These are phyloP conservation scores for Gavia stellata DNA, from an alignment of 2,113 vertebrate genomes.

Conservation along the genomic window DNA sequence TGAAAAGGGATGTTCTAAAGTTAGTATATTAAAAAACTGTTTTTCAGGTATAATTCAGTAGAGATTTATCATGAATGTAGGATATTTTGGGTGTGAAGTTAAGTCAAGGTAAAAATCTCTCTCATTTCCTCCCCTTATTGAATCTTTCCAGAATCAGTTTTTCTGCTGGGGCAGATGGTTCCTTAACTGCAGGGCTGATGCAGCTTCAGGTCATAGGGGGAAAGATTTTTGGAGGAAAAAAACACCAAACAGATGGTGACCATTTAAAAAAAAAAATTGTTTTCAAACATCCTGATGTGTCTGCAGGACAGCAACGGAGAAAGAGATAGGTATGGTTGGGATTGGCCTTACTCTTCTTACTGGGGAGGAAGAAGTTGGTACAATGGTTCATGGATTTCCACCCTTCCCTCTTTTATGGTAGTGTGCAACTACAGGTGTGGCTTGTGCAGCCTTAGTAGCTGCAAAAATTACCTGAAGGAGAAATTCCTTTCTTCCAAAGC, in stretches of 20 bases:
- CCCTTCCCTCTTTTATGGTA: not conserved
- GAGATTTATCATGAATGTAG: not conserved
- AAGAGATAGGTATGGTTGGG: not conserved
- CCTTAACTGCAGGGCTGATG: not conserved
- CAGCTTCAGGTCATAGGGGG: not conserved
- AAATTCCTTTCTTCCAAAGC: slow-evolving; percentile 28
- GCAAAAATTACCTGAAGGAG: slow-evolving; percentile 35
- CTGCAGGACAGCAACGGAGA: not conserved
- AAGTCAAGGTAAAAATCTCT: not conserved
- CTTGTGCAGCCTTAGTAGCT: not conserved
- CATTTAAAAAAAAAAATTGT: not conserved
- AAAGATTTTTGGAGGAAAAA: not conserved
- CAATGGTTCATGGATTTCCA: not conserved
- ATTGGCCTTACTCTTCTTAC: not conserved
- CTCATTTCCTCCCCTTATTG: not conserved
- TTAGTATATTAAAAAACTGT: not conserved
- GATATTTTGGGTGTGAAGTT: not conserved
- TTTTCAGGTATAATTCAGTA: not conserved
- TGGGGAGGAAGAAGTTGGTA: not conserved
- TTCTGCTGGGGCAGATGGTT: not conserved
- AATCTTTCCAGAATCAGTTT: not conserved
- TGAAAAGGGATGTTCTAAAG: not conserved
- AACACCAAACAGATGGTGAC: not conserved
- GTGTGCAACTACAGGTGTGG: not conserved
- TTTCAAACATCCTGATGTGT: not conserved